A percentile compares a stretch with the other conserved stretches of the same genome.
Evolutionary conservation across 92 coral and sea anemone species (phyloP).

Genomic region (Epizoanthus fatuus): DNA sequence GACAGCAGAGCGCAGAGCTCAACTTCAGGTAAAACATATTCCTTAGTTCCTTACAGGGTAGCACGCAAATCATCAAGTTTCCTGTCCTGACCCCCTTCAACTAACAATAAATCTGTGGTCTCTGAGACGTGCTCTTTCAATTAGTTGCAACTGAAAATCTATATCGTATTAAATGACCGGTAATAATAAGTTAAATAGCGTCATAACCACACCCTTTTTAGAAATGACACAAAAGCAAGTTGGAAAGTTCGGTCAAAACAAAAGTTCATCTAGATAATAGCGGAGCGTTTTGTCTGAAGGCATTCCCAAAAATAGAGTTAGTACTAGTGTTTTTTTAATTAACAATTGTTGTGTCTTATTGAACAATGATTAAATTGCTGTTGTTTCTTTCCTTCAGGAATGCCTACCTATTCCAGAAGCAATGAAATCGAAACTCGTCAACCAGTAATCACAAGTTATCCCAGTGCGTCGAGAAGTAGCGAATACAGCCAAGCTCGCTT

Average conservation of each 20-base stretch:
- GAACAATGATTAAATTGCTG: background rate
- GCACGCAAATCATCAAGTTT: background rate
- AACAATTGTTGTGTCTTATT: background rate
- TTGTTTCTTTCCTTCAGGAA: background rate
- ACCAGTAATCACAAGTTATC: slow-evolving; percentile 86
- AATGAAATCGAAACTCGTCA: slow-evolving; percentile 50
- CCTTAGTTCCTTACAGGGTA: background rate
- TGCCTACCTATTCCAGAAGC: slow-evolving; percentile 38
- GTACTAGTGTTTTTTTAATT: no score
- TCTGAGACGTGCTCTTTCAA: background rate
- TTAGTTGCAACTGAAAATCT: slow-evolving; percentile 4
- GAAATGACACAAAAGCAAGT: background rate
- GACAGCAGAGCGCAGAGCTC: slow-evolving; percentile 70
- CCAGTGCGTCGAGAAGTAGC: slow-evolving; percentile 72
- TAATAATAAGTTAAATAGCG: slow-evolving; percentile 8
- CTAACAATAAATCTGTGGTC: background rate
- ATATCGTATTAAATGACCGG: slow-evolving; percentile 32
- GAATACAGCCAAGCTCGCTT: slow-evolving; percentile 78
- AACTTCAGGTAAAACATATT: slow-evolving; percentile 13
- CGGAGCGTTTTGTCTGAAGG: no score
- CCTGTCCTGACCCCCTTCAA: background rate
- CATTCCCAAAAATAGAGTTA: no score
- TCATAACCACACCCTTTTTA: slow-evolving; percentile 19
- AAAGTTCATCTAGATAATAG: no score
- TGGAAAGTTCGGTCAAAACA: background rate